Evolutionary conservation across 2,888 invertebrate genomes (phyloP), one percentile per base, ranked within the genome.

Genomic region (Sinelater perroti): DNA sequence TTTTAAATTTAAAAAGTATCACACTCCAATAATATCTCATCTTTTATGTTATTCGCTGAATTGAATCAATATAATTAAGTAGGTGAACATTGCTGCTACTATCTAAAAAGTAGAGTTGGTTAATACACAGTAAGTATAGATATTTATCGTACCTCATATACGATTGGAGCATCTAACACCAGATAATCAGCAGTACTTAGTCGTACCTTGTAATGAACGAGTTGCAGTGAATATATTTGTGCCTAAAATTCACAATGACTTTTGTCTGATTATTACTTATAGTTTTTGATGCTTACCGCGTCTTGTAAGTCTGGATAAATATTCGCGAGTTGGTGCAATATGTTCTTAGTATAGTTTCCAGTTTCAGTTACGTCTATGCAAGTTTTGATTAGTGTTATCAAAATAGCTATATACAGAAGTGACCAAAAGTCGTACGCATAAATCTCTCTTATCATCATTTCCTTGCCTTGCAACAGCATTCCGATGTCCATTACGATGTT

Each of bases 361-460:
- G 16, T 40, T 17, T 51, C 20, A 1, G 38, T 13, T 2, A 51
- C 11, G 2, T 13, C 17, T 38, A 30, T 30, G 14, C 24, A 51
- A 24, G 10, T 51, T 18, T 18, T 38, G 8, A 38, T 11, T 28
- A 10, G 38, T 1, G 16, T 2, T 16, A 38, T 11, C 1, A 24
- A 13, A 8, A 14, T 4, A 2, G 38, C 28, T 7, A 21, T 14
- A 11, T 26, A 50, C 7, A 17, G 21, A n/a, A 26, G 3, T 13
- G 38, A 6, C 51, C 51, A 51, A 20, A 51, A 17, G 14, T 51
- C 51, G 18, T 7, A 8, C 4, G 30, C 51, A 13, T 40, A 51
- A 6, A 18, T n/a, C 6, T 13, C 10, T 51, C 30, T 40, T n/a
- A 26, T 13, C 30, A 14, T 24, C 8, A 7, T 36, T 13, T 24